These are phyloP conservation scores for Lasioglossum baleicum DNA, from an alignment of 1,140 invertebrate species.

Conservation along the genomic window DNA sequence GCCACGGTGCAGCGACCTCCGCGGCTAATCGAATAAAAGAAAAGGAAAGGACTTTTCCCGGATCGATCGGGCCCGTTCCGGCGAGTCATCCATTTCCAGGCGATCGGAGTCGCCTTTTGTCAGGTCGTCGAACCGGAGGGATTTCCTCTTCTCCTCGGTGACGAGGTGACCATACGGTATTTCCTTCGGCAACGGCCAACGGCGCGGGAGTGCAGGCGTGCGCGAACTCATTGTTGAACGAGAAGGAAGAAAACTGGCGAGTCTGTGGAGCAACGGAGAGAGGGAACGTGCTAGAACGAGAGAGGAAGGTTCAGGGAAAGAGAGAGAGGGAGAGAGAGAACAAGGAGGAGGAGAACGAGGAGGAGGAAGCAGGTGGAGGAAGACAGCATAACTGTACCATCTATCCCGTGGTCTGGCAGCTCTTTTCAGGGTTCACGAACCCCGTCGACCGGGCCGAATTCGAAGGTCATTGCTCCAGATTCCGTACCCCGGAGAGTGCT, in stretches of 20 bases:
- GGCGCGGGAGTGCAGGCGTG: constrained; percentile 54
- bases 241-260: constrained; percentile 1
- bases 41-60: background rate
- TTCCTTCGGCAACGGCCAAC: constrained; percentile 54
- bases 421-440: constrained; percentile 68
- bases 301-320: constrained; percentile 10
- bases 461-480: constrained; percentile 71
- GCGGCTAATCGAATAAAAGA: background rate
- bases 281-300: background rate
- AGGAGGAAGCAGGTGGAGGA: constrained; percentile 60
- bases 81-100: constrained; percentile 31
- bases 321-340: background rate
- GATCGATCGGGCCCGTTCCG: constrained; percentile 12
- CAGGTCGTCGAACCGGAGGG: constrained; percentile 62
- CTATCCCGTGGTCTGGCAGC: constrained; percentile 58
- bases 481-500: background rate
- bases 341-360: constrained; percentile 33
- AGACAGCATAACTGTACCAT: constrained; percentile 70
- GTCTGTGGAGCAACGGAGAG: constrained; percentile 25
- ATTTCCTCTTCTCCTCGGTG: constrained; percentile 59
- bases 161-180: constrained; percentile 68
- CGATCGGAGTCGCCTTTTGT: constrained; percentile 36
- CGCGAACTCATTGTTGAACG: constrained; percentile 54
- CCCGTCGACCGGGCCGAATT: constrained; percentile 60
- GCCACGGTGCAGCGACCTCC: background rate